A percentile compares a stretch with the other conserved stretches of the same genome.
These are phyloP conservation scores for Hybognathus amarus DNA, from an alignment of 2,797 vertebrate genomes.

Conservation along the genomic window DNA sequence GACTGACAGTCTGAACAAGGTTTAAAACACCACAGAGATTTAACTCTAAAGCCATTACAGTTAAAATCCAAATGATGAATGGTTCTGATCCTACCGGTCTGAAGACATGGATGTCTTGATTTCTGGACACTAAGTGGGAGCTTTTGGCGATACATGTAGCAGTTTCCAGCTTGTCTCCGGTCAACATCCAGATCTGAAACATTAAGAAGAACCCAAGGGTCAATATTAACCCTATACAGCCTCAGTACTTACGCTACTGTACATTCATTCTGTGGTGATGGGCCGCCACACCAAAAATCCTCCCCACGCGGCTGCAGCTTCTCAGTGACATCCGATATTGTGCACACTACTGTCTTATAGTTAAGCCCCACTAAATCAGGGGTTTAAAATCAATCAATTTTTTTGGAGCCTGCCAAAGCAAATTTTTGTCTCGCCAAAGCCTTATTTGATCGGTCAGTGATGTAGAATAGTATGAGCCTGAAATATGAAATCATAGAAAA, in stretches of 20 bases:
- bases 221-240: neutral
- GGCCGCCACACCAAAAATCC: too few relatives aligned
- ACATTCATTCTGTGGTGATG: too few relatives aligned
- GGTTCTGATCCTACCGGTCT: conserved; percentile 78
- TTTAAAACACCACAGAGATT: neutral
- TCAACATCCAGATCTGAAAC: conserved; percentile 96
- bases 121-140: conserved; percentile 93
- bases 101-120: conserved; percentile 93
- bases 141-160: conserved; percentile 98
- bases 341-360: too few relatives aligned
- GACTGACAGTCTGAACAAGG: neutral
- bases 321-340: too few relatives aligned
- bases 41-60: neutral
- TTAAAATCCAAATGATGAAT: neutral
- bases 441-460: too few relatives aligned
- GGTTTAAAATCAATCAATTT: too few relatives aligned
- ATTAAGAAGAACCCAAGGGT: neutral
- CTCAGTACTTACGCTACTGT: too few relatives aligned
- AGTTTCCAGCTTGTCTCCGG: conserved; percentile 96
- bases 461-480: too few relatives aligned
- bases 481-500: neutral
- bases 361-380: too few relatives aligned
- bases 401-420: too few relatives aligned
- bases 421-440: too few relatives aligned
- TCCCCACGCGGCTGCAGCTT: too few relatives aligned